Evolutionary conservation across 2,113 vertebrate genomes (phyloP).

Genomic region (Coreoperca whiteheadi): DNA sequence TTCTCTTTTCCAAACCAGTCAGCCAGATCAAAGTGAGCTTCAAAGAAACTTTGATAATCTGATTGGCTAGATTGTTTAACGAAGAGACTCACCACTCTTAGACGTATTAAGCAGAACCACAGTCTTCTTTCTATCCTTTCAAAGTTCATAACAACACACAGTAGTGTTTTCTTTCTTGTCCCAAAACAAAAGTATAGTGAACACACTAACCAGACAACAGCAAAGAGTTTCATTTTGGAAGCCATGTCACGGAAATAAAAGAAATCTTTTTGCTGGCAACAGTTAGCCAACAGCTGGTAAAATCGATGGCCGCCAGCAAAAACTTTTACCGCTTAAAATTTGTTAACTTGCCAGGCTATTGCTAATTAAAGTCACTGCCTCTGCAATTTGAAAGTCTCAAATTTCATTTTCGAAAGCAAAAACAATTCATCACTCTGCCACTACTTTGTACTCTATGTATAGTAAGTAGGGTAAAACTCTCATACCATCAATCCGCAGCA

Average conservation of each 20-base stretch:
- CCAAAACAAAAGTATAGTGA: not conserved
- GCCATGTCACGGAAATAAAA: conserved; percentile 3
- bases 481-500: conserved; percentile 92
- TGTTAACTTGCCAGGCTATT: not conserved
- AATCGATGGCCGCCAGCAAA: not conserved
- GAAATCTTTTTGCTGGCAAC: not conserved
- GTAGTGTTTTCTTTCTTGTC: not conserved
- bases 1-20: conserved; percentile 21
- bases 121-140: not conserved
- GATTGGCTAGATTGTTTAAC: not conserved
- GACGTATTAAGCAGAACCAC: not conserved
- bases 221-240: not conserved
- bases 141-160: not conserved
- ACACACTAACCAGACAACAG: not conserved
- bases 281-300: not conserved
- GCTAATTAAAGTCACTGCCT: conserved; percentile 18
- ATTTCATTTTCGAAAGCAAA: not conserved
- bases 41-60: conserved; percentile 18
- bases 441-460: not conserved
- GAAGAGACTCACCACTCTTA: not conserved
- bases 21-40: not conserved
- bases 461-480: not conserved
- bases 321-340: not conserved
- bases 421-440: not conserved
- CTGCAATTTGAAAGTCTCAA: not conserved